These are phyloP conservation scores for Siphlonurus alternatus DNA, from an alignment of 2,888 invertebrate genomes.

Conservation along the genomic window DNA sequence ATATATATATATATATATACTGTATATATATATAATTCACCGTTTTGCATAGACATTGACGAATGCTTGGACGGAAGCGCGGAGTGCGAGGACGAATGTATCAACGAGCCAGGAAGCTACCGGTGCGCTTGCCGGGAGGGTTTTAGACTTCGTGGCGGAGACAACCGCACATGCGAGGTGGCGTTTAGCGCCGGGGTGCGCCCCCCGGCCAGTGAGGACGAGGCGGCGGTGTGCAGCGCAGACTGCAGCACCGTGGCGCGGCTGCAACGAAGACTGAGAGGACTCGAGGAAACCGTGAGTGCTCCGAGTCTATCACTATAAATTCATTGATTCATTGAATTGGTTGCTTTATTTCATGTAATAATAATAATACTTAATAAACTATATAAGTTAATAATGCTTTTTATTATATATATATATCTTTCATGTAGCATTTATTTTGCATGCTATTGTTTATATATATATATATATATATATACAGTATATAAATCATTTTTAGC, in stretches of 20 bases:
- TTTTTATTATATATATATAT: too few relatives aligned
- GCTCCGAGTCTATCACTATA: too few relatives aligned
- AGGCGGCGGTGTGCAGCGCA: conserved; percentile 31
- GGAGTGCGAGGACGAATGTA: conserved; percentile 45
- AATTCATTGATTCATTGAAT: too few relatives aligned
- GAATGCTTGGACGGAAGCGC: conserved; percentile 31
- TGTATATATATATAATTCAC: conserved; percentile 22
- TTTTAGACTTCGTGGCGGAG: conserved; percentile 32
- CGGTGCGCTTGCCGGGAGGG: conserved; percentile 41
- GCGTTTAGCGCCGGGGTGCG: conserved; percentile 12
- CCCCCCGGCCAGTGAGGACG: conserved; percentile 10
- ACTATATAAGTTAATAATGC: too few relatives aligned
- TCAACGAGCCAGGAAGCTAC: conserved; percentile 40
- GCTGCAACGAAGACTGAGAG: conserved; percentile 24
- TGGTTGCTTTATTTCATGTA: too few relatives aligned
- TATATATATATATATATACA: too few relatives aligned
- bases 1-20: too few relatives aligned
- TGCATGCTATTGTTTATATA: too few relatives aligned
- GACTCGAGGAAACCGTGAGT: conserved; percentile 10
- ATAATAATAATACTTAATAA: too few relatives aligned
- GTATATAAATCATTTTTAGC: too few relatives aligned
- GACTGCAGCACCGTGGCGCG: conserved; percentile 43
- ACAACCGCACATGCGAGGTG: conserved; percentile 39
- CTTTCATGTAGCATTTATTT: too few relatives aligned
- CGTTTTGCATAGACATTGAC: conserved; percentile 22